A percentile compares a stretch with the other conserved stretches of the same genome.
These are phyloP conservation scores for Tinamus major DNA, from an alignment of 2,797 vertebrate species.

Conservation along the genomic window DNA sequence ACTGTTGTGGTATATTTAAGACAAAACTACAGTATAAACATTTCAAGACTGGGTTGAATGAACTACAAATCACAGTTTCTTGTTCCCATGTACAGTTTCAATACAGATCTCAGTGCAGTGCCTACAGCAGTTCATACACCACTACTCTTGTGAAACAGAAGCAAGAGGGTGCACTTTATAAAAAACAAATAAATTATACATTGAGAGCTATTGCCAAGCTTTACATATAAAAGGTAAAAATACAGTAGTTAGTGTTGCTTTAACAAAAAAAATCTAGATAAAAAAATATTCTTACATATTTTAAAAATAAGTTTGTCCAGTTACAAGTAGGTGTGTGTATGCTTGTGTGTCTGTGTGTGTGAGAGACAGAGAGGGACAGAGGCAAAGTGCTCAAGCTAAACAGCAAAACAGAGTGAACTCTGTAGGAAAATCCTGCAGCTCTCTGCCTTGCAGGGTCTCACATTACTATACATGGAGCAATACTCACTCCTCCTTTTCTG, in stretches of 20 bases:
- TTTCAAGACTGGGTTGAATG: conserved; percentile 11
- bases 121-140: conserved; percentile 53
- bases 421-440: background rate
- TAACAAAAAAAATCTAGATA: conserved; percentile 49
- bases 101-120: conserved; percentile 62
- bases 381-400: background rate
- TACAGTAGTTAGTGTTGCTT: conserved; percentile 70
- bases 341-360: background rate
- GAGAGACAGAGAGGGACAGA: background rate
- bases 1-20: conserved; percentile 4
- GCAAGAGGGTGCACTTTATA: conserved; percentile 56
- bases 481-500: background rate
- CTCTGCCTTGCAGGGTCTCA: accelerated
- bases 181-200: conserved; percentile 82
- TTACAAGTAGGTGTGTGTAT: background rate
- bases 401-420: background rate
- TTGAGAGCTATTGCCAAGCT: conserved; percentile 72
- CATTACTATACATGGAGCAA: accelerated
- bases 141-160: conserved; percentile 48
- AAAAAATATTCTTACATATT: conserved; percentile 52
- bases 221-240: conserved; percentile 80
- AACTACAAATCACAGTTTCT: conserved; percentile 60
- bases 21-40: conserved; percentile 44
- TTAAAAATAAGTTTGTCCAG: conserved; percentile 66
- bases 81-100: conserved; percentile 62